Percentiles rank a stretch among this genome's conserved stretches.
Evolutionary conservation across 1,140 invertebrate species (phyloP).

Genomic region (Yoshiicerus persimilis): DNA sequence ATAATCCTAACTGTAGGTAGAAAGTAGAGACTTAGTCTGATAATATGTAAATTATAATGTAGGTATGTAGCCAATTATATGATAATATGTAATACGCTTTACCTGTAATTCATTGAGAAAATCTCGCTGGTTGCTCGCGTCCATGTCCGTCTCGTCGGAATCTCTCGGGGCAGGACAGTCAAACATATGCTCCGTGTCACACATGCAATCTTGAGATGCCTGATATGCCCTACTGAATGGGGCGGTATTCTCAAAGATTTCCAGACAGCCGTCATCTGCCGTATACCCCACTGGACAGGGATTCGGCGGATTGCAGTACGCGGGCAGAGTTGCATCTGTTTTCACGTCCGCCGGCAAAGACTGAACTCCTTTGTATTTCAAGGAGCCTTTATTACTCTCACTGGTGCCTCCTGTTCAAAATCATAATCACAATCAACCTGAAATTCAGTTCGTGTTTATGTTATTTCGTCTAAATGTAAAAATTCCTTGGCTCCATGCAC

Average conservation of each 20-base stretch:
- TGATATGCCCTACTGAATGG: constrained; percentile 94
- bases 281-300: constrained; percentile 89
- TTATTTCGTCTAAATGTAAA: neutral
- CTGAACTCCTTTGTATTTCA: neutral
- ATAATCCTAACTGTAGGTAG: neutral
- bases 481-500: neutral
- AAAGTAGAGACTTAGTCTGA: neutral
- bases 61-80: neutral
- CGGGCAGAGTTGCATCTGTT: constrained; percentile 86
- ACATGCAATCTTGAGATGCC: constrained; percentile 69
- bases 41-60: neutral
- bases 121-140: constrained; percentile 51
- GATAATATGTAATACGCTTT: constrained; percentile 17
- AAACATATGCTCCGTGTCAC: constrained; percentile 98
- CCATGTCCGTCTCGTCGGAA: constrained; percentile 36
- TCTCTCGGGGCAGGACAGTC: constrained; percentile 67
- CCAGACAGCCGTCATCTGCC: constrained; percentile 84
- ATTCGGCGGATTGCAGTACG: constrained; percentile 98
- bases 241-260: constrained; percentile 92
- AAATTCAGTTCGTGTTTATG: neutral
- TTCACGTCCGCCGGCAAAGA: constrained; percentile 73
- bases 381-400: neutral
- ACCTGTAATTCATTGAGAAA: constrained; percentile 50
- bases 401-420: neutral
- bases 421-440: neutral